Conservation (phyloP, 2,797 vertebrate genomes). For the Ataeniobius toweri region DNA sequence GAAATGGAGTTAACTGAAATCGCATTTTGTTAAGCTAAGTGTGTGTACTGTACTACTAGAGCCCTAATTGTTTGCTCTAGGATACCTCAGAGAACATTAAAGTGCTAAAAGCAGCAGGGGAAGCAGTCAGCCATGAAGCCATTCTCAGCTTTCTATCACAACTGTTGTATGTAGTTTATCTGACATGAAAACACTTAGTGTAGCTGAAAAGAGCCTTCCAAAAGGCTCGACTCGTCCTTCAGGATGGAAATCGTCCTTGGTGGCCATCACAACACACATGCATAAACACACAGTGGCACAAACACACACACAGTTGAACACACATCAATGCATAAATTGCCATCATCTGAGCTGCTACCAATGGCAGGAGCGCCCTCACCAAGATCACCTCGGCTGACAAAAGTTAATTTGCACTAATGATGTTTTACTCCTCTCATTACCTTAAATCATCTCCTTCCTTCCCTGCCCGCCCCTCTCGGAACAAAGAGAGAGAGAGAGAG, state of each 20-base stretch:
- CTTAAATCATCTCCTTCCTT: conserved; percentile 81
- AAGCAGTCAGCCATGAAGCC: neutral
- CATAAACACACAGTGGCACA: conserved; percentile 9
- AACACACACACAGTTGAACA: conserved; percentile 50
- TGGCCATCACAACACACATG: conserved; percentile 53
- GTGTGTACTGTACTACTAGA: neutral
- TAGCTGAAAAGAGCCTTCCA: conserved; percentile 46
- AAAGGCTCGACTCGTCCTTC: conserved; percentile 67
- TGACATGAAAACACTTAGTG: conserved; percentile 30
- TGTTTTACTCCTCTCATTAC: conserved; percentile 86
- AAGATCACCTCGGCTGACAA: conserved; percentile 86
- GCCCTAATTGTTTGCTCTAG: conserved; percentile 6
- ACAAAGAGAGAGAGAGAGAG: conserved; percentile 13
- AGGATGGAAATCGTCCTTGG: conserved; percentile 70
- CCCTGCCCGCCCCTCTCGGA: conserved; percentile 45
- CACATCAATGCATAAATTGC: conserved; percentile 79
- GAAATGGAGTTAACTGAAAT: neutral
- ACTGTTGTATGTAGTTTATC: conserved; percentile 19
- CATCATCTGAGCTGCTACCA: conserved; percentile 78
- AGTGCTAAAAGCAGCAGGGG: conserved; percentile 2
- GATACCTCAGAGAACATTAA: conserved; percentile 15
- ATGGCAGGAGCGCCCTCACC: conserved; percentile 78
- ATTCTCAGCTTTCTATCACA: conserved; percentile 19
- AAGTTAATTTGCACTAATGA: conserved; percentile 89
- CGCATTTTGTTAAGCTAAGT: neutral